These are phyloP conservation scores for Rhinogobio ventralis DNA, from an alignment of 2,797 vertebrate genomes.

Conservation along the genomic window DNA sequence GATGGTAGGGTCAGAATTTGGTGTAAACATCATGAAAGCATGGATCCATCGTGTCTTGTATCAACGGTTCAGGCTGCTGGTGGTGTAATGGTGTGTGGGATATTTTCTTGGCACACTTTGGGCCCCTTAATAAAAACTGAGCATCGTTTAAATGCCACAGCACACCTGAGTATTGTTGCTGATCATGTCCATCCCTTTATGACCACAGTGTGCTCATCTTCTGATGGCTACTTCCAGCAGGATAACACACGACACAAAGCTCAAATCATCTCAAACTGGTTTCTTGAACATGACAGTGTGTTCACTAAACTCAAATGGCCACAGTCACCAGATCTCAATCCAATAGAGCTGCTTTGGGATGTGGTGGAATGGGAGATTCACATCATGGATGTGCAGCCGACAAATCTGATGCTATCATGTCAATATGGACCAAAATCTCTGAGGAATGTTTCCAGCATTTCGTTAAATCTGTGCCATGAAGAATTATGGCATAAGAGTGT, in stretches of 20 bases:
- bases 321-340: conserved; percentile 23
- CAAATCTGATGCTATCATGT: conserved; percentile 61
- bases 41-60: not conserved
- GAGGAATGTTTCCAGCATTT: not conserved
- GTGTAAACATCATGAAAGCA: not conserved
- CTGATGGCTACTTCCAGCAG: too few species aligned
- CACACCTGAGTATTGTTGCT: too few species aligned
- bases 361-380: conserved; percentile 61
- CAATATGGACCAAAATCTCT: not conserved
- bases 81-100: not conserved
- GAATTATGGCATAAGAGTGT: not conserved
- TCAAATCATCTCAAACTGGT: not conserved
- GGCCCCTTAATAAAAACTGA: too few species aligned
- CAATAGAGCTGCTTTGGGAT: conserved; percentile 54
- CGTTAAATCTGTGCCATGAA: not conserved
- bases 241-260: not conserved
- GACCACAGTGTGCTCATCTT: too few species aligned
- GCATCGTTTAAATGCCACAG: too few species aligned
- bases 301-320: not conserved
- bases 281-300: not conserved
- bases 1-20: conserved; percentile 39
- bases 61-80: not conserved
- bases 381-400: conserved; percentile 68
- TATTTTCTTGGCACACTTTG: not conserved
- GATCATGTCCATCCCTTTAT: too few species aligned